Conservation (phyloP, 2,888 invertebrate genomes). For the Eretmocerus hayati region DNA sequence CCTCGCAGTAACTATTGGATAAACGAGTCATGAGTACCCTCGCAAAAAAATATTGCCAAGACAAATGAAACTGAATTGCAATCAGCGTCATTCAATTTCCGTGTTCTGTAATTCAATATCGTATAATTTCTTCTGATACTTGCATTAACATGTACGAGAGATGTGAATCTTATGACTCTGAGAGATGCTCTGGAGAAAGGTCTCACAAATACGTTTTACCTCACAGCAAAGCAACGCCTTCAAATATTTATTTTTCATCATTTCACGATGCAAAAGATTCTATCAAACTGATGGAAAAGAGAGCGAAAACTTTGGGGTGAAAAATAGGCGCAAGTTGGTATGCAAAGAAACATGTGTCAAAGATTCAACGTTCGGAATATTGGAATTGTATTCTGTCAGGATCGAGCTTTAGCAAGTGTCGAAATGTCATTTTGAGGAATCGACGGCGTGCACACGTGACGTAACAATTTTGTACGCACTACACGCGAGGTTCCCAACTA, state of each 20-base stretch:
- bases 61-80: no score
- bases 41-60: no score
- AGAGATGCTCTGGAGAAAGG: no score
- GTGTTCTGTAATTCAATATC: no score
- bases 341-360: neutral
- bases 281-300: neutral
- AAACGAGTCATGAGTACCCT: no score
- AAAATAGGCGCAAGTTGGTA: neutral
- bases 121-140: no score
- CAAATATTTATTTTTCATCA: neutral
- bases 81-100: no score
- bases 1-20: no score
- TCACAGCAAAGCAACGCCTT: neutral
- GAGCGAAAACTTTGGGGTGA: neutral
- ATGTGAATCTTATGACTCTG: no score
- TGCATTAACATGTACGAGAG: no score
- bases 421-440: constrained; percentile 15
- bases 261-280: neutral
- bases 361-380: neutral
- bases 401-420: neutral
- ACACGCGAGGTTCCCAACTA: neutral
- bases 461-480: neutral
- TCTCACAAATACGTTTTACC: no score
- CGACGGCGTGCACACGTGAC: constrained; percentile 8
- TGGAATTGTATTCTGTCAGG: neutral